These are phyloP conservation scores for Plusia festucae DNA, from an alignment of 2,888 invertebrate species.

Conservation along the genomic window DNA sequence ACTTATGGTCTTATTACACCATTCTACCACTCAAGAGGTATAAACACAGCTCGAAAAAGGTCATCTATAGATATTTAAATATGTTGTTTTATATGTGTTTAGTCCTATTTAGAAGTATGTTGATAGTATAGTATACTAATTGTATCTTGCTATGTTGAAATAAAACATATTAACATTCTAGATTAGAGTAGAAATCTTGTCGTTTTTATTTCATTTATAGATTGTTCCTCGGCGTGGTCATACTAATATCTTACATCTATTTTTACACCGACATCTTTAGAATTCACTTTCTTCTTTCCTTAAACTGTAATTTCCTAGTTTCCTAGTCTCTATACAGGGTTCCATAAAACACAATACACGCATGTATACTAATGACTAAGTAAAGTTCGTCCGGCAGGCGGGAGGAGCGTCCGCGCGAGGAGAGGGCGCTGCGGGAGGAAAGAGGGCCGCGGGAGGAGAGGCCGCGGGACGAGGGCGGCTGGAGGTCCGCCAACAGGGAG, in stretches of 20 bases:
- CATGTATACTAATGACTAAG: background rate
- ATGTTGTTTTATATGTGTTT: too few relatives aligned
- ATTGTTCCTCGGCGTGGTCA: too few relatives aligned
- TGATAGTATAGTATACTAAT: too few relatives aligned
- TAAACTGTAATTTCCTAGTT: background rate
- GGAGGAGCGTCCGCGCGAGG: slow-evolving; percentile 41
- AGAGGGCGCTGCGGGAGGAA: slow-evolving; percentile 25
- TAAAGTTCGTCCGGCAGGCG: slow-evolving; percentile 17
- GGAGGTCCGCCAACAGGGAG: slow-evolving; percentile 71
- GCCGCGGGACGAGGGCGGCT: slow-evolving; percentile 70
- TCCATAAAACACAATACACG: background rate
- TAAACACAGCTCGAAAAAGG: too few relatives aligned
- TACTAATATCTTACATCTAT: background rate
- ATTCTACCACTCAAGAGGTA: too few relatives aligned
- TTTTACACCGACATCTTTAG: background rate
- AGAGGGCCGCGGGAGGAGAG: slow-evolving; percentile 57
- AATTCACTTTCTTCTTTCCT: background rate
- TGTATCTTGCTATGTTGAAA: too few relatives aligned
- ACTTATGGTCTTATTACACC: too few relatives aligned
- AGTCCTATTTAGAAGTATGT: too few relatives aligned
- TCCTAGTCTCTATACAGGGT: background rate
- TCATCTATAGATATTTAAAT: too few relatives aligned
- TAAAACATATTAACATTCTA: too few relatives aligned
- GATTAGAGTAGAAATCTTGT: too few relatives aligned
- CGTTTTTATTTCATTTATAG: too few relatives aligned